These are phyloP conservation scores for Vipera latastei DNA, from an alignment of 2,797 vertebrate genomes.

Conservation along the genomic window DNA sequence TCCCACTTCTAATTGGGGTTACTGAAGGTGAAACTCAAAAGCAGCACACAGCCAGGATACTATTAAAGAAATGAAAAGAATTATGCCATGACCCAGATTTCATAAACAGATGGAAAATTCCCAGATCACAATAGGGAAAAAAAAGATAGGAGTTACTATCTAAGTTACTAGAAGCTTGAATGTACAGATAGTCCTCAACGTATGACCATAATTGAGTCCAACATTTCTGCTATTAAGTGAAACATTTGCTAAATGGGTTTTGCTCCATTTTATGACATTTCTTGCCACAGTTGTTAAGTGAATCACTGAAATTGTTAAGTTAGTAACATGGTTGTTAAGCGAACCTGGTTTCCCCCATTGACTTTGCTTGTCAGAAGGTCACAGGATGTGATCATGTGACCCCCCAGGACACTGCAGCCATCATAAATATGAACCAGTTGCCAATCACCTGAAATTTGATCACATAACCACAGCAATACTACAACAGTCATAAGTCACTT, in stretches of 20 bases:
- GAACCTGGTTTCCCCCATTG: background rate
- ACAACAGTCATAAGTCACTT: background rate
- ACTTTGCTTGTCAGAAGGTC: background rate
- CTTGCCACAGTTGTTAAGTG: background rate
- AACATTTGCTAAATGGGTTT: background rate
- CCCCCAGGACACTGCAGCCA: background rate
- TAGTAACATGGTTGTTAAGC: background rate
- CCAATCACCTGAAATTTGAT: background rate
- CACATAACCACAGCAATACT: background rate
- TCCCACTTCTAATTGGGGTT: constrained; percentile 23
- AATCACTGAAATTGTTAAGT: background rate
- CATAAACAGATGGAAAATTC: constrained; percentile 36
- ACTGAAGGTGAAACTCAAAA: constrained; percentile 32
- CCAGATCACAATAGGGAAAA: background rate
- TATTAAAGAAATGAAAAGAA: constrained; percentile 29
- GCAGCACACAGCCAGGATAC: background rate
- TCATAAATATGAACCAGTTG: background rate
- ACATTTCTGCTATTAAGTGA: background rate
- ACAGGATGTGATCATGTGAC: background rate
- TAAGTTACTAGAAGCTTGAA: background rate
- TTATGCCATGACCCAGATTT: constrained; percentile 49
- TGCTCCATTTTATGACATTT: background rate
- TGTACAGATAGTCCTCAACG: background rate
- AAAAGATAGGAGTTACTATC: background rate
- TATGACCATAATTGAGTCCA: background rate